Base-by-base conservation (phyloP, 1,140 invertebrate genomes). In the Sitobion miscanthi region DNA sequence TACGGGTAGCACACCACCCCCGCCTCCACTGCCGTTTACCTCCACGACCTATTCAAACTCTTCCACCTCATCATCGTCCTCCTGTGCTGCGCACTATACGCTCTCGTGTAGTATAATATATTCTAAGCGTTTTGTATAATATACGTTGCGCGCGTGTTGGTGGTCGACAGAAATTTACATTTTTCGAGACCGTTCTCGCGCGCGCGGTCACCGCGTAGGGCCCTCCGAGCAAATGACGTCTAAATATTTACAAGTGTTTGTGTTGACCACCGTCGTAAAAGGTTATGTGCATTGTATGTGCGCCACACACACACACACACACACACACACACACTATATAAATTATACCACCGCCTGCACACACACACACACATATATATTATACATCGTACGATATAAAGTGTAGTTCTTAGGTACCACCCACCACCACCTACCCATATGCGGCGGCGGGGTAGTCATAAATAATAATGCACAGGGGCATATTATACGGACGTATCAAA, bases 181-280 rank as follows among this genome's bases (percentile, higher is more conserved):
- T 89, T 89, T 89, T 89, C 87, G 21, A 88, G 47, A 52, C 17
- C 87, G 49, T 49, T 30, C n/a, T 47, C 42, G 4, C 1, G 23
- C 45, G 83, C 42, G 25, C 35, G 35, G 45, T 20, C 35, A 30
- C 35, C 3, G 35, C 35, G 38, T 1, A 21, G 88, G n/a, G 14
- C 21, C 0, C 3, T 0, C 35, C 52, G 35, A 57, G 9, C 49
- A 57, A 89, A 89, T 57, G 88, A 89, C 88, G 88, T 89, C 88
- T 89, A 89, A 89, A 89, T 89, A 89, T 89, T 89, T 57, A 89
- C 88, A 57, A 89, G 35, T 89, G 88, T 89, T 89, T 89, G 88
- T 30, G 88, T 89, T 89, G 88, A 89, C 88, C 88, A 42, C 21
- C 35, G 23, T 57, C 88, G 88, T 89, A 42, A 89, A 89, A 89